These are phyloP conservation scores for Diogma glabrata DNA, from an alignment of 2,888 invertebrate species.

Conservation along the genomic window DNA sequence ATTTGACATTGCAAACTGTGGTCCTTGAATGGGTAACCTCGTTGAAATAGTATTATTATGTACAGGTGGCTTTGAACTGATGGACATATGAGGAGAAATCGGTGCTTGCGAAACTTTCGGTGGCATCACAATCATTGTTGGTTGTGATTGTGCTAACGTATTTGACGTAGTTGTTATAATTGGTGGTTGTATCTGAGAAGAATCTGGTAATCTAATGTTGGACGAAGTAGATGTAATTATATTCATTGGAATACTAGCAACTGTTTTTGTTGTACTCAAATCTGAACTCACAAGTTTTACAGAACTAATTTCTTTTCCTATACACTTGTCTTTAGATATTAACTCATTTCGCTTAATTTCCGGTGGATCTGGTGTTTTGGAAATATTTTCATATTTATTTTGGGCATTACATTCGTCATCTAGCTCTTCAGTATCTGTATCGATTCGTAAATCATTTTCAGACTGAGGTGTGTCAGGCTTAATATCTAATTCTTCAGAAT, in stretches of 20 bases:
- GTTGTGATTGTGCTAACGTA: no score
- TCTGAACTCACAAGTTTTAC: no score
- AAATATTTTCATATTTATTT: constrained; percentile 36
- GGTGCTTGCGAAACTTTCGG: constrained; percentile 20
- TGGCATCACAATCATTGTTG: constrained; percentile 19
- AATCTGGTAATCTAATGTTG: not conserved
- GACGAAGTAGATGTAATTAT: not conserved
- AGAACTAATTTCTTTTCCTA: constrained; percentile 11
- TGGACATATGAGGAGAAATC: not conserved
- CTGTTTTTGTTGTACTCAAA: not conserved
- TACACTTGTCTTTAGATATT: constrained; percentile 8
- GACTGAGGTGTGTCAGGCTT: constrained; percentile 80
- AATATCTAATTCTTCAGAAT: constrained; percentile 55
- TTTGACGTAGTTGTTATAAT: not conserved
- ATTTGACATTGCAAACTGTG: no score
- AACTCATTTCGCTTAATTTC: no score
- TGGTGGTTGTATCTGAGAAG: not conserved
- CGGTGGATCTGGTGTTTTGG: constrained; percentile 38
- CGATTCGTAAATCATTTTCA: constrained; percentile 71
- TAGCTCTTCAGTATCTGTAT: constrained; percentile 72
- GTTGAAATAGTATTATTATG: not conserved
- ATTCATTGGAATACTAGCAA: not conserved
- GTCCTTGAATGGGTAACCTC: constrained; percentile 15
- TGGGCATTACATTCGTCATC: constrained; percentile 42
- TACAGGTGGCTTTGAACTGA: not conserved